Evolutionary conservation across 2,113 vertebrate genomes (phyloP), one percentile per base, ranked within the genome.

Genomic region (Pandion haliaetus): DNA sequence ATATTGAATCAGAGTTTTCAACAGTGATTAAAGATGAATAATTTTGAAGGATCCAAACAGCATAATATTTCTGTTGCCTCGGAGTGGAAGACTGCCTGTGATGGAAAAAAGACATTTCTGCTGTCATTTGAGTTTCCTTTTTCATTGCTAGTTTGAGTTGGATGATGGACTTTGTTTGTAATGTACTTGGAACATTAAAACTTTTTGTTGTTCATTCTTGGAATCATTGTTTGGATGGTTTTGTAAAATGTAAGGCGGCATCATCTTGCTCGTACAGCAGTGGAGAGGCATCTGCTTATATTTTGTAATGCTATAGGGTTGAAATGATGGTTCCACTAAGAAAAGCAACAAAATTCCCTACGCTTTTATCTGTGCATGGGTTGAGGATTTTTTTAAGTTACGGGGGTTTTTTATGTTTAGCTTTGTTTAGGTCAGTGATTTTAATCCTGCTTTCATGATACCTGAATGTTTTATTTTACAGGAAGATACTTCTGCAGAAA

Each of bases 401-500:
- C 34, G 3, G 19, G 19, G 16, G 0, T 2, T 4, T 44, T 25
- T 69, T 61, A 34, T 69, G 12, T 88, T 83, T 73, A 58, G 12
- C 19, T 80, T 19, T 71, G 8, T 71, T 91, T 38, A 52, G 4
- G 15, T 57, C 16, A 26, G 7, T 79, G 23, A 18, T 82, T 78
- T 80, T 76, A 45, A 34, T 91, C 7, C 17, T 65, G 11, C 19
- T 59, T 40, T 70, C 73, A 7, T 83, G 20, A 62, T 83, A 87
- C 58, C 6, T 52, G 38, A n/a, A 44, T 28, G 8, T 58, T 58
- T 62, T 95, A 0, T 93, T 94, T 97, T 96, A 42, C 92, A 98
- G 98, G 90, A 86, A 76, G 90, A 91, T 79, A 62, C 11, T 79
- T 91, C 63, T 86, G 55, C 20, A 67, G 92, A 95, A 94, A 83